Percentiles rank a stretch among this genome's conserved stretches.
phyloP scores from a whole-genome alignment of 2,888 invertebrate genomes.

The Cordylochernes scorpioides region DNA sequence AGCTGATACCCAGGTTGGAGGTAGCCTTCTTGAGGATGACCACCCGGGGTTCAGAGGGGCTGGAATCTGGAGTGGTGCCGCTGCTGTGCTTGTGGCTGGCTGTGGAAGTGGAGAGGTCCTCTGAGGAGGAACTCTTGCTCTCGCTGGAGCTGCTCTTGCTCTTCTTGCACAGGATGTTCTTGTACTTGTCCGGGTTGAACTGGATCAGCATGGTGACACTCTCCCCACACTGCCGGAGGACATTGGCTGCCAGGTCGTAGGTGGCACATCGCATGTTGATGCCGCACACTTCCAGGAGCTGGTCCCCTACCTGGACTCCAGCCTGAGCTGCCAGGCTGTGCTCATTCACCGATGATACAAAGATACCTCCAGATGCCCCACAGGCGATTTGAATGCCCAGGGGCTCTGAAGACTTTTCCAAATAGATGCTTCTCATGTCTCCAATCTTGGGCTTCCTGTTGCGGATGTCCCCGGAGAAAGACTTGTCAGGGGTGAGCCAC shows the following conservation, averaged over 20 bases:
- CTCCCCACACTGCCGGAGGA: constrained; percentile 74
- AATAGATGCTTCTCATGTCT: constrained; percentile 55
- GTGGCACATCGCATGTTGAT: constrained; percentile 91
- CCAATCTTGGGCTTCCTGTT: constrained; percentile 35
- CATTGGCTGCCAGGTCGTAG: constrained; percentile 72
- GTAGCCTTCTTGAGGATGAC: constrained; percentile 60
- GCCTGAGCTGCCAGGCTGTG: constrained; percentile 77
- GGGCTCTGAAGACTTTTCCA: constrained; percentile 66
- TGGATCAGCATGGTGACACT: constrained; percentile 89
- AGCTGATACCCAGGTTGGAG: constrained; percentile 62
- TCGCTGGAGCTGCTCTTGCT: too few species aligned
- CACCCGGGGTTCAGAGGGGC: constrained; percentile 36
- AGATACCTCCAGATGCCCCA: constrained; percentile 43
- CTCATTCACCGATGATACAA: constrained; percentile 76
- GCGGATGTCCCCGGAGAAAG: constrained; percentile 19
- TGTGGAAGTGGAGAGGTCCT: background rate
- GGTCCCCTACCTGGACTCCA: constrained; percentile 72
- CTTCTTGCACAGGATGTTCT: too few species aligned
- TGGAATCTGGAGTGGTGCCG: constrained; percentile 3
- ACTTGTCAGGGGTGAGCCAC: constrained; percentile 43
- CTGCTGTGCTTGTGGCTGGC: constrained; percentile 1
- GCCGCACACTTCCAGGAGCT: constrained; percentile 68
- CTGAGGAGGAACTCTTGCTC: too few species aligned
- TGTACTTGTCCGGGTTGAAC: constrained; percentile 67
- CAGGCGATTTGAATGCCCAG: constrained; percentile 79